Conservation (phyloP, 2,888 invertebrate species). For the Drosophila paramelanica region DNA sequence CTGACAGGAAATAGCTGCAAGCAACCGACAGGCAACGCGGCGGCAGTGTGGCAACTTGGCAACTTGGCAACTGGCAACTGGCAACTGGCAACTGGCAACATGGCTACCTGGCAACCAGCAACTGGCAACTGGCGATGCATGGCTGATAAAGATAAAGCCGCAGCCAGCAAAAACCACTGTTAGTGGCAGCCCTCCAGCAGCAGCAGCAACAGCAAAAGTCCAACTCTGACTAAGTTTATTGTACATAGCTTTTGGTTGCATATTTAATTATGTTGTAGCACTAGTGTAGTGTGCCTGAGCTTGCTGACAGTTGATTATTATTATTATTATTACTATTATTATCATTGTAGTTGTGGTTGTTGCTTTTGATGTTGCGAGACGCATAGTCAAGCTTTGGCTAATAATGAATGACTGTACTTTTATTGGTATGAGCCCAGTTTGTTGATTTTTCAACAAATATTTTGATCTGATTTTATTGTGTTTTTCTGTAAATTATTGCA, state of each 20-base stretch:
- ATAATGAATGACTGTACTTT: conserved; percentile 15
- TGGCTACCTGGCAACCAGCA: conserved; percentile 26
- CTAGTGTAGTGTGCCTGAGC: conserved; percentile 16
- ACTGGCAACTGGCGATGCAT: conserved; percentile 53
- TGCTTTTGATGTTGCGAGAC: conserved; percentile 14
- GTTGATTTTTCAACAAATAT: background rate
- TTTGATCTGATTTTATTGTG: too few relatives aligned
- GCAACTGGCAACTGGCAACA: conserved; percentile 38
- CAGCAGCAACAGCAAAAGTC: conserved; percentile 18
- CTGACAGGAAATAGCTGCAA: conserved; percentile 76
- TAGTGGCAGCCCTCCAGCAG: conserved; percentile 23
- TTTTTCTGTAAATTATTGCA: background rate
- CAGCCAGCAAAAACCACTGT: conserved; percentile 35
- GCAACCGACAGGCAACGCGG: conserved; percentile 41
- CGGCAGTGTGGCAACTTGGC: conserved; percentile 29
- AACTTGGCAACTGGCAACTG: conserved; percentile 28
- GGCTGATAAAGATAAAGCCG: conserved; percentile 62
- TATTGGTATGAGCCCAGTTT: conserved; percentile 7
- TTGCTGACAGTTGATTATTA: conserved; percentile 34
- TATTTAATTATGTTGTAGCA: conserved; percentile 67
- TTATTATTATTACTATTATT: conserved; percentile 21
- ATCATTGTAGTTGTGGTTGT: conserved; percentile 7
- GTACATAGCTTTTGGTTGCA: conserved; percentile 73
- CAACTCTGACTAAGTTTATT: conserved; percentile 66
- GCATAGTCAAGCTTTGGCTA: conserved; percentile 23